Base-by-base conservation (phyloP, 2,113 vertebrate genomes). In the Rhinolophus sinicus region DNA sequence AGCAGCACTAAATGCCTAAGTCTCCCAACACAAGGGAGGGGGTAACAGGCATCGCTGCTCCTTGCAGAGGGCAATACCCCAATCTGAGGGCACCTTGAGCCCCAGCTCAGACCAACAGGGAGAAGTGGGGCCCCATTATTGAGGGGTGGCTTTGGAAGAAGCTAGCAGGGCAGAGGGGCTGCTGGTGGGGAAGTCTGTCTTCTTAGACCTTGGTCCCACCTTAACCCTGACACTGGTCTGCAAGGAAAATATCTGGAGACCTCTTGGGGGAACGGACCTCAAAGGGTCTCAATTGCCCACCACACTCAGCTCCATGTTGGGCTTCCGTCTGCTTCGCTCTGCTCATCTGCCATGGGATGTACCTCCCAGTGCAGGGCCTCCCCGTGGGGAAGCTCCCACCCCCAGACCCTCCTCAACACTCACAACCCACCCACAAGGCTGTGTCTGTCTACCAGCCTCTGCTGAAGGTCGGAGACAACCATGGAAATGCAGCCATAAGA, bases 1-100 rank as follows among this genome's bases (percentile, higher is more conserved):
- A 95, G 82, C 73, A 62, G 33, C 52, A 58, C 77, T 91, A 96
- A 95, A 85, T 96, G 85, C 47, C 81, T 95, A 96, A 96, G 95
- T 62, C 95, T 97, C 65, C 18, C 19, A 84, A 62, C 47, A 81
- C n/a, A 69, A 35, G n/a, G 76, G 28, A 91, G 62, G 70, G 64
- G 64, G 86, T 16, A 89, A 58, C 5, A 84, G 73, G n/a, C 50
- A 75, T 30, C 9, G 1, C 22, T 26, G 33, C 12, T 78, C 64
- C 38, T 58, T 77, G 52, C 2, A 2, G 35, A 92, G 50, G 64
- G 38, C 24, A 92, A 80, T 44, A 80, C 19, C 58, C 12, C 65
- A 67, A 24, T 26, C 72, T 50, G 47, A 24, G 47, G 54, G 70
- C 7, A 26, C 6, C 65, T 18, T 26, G 33, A 35, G 64, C 33